Evolutionary conservation across 2,888 invertebrate species (phyloP).

Genomic region (Mellilla xanthometata): DNA sequence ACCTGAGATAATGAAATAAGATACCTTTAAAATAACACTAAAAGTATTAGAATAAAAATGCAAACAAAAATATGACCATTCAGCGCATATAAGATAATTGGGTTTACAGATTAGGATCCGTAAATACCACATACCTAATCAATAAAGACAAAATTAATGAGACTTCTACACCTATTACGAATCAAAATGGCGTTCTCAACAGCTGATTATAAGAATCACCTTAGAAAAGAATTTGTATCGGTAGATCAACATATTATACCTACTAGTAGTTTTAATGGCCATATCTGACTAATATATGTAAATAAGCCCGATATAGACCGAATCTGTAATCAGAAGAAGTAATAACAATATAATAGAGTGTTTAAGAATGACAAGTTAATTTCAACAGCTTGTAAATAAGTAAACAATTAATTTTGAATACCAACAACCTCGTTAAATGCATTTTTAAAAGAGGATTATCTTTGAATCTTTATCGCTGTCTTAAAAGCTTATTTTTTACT

Average conservation of each 20-base stretch:
- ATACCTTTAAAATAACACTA: too few relatives aligned
- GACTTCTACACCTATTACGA: too few relatives aligned
- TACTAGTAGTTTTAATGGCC: not conserved
- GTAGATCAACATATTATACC: not conserved
- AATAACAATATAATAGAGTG: constrained; percentile 4
- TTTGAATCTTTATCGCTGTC: not conserved
- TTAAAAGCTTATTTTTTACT: not conserved
- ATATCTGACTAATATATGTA: constrained; percentile 6
- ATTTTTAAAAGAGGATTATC: constrained; percentile 6
- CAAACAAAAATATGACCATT: too few relatives aligned
- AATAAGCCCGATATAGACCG: constrained; percentile 4
- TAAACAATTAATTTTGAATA: constrained; percentile 15
- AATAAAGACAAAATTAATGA: too few relatives aligned
- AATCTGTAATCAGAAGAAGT: constrained; percentile 4
- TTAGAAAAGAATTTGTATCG: not conserved
- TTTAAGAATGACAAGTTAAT: constrained; percentile 11
- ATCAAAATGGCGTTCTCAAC: not conserved
- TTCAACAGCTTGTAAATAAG: constrained; percentile 11
- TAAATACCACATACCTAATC: too few relatives aligned
- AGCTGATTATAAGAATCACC: not conserved
- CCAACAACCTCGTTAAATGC: constrained; percentile 12
- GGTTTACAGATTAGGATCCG: too few relatives aligned
- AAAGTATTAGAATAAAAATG: too few relatives aligned
- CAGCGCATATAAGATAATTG: too few relatives aligned
- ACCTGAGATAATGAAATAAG: too few relatives aligned